Base-by-base conservation (phyloP, 2,888 invertebrate species). In the Ennomos erosarius region DNA sequence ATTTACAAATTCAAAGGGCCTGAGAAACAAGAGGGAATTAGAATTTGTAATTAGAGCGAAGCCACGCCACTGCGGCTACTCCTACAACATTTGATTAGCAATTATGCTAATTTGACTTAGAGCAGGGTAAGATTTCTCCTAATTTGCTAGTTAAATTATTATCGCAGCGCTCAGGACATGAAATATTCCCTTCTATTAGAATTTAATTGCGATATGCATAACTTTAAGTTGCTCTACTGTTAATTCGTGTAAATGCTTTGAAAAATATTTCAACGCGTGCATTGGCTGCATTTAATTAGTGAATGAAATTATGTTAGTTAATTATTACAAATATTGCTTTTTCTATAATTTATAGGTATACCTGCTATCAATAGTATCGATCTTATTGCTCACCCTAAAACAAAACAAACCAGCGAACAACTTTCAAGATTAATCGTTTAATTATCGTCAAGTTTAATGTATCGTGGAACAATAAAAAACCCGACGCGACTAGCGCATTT, bases 61-160 rank as follows among this genome's bases (percentile, higher is more conserved):
- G 84, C 84, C 78, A 82, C 81, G 78, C 78, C 79, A 77, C 81
- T 79, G 78, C 79, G 78, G 83, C 84, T 81, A 83, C 86, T 86
- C 86, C 85, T 85, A 87, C 88, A 87, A 87, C 90, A 86, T 91
- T 91, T 92, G 91, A 91, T 92, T 91, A 92, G 86, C 90, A 90
- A 92, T 92, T 92, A 92, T 91, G 91, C 81, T 89, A 92, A 92
- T 92, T 88, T 85, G 86, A 86, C 89, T 91, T 85, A 87, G 87
- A 89, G 87, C 87, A 85, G 88, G 88, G 88, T 89, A 88, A 91
- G 88, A 92, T 90, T 90, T 85, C 87, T 84, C 75, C 85, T 86
- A 88, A 90, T 92, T 92, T 90, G 88, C 89, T 87, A 88, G 88
- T 89, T 87, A 88, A 90, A 90, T 90, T 88, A 88, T 84, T 81